phyloP scores from a whole-genome alignment of 30 jellyfish, hydroid and myxozoan species.

The Clytia hemisphaerica region DNA sequence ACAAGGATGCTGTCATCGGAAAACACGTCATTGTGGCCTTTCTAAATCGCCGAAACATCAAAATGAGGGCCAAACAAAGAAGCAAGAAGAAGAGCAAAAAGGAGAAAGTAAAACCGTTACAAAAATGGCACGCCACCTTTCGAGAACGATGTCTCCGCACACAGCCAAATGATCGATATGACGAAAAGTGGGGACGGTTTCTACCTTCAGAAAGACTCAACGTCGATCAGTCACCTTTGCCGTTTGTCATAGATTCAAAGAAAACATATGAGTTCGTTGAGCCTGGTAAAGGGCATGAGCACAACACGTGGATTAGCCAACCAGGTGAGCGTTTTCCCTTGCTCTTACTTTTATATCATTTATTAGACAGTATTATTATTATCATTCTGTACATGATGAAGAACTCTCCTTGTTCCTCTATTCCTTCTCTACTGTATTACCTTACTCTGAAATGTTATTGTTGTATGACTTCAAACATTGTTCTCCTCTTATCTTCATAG shows the following conservation, averaged over 20 bases:
- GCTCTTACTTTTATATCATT: not conserved
- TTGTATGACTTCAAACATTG: no score
- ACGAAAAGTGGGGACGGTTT: constrained; percentile 13
- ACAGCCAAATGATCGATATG: constrained; percentile 25
- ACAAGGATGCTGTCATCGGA: constrained; percentile 38
- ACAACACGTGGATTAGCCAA: constrained; percentile 11
- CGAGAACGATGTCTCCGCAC: constrained; percentile 45
- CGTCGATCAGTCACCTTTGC: no score
- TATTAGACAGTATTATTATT: no score
- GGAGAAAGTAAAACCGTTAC: no score
- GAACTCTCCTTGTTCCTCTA: no score
- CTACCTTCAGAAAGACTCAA: constrained; percentile 7
- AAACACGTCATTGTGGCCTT: constrained; percentile 40
- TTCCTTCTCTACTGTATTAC: no score
- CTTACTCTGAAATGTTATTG: no score
- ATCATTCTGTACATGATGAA: no score
- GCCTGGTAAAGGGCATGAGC: constrained; percentile 42
- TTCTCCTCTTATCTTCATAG: no score
- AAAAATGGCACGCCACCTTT: constrained; percentile 12
- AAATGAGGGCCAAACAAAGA: constrained; percentile 19
- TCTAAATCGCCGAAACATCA: constrained; percentile 4
- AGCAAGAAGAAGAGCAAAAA: constrained; percentile 8
- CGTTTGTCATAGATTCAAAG: constrained; percentile 47
- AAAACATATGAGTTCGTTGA: constrained; percentile 29
- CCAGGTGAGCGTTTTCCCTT: constrained; percentile 3